Evolutionary conservation across 1,140 invertebrate species (phyloP), one percentile per base, ranked within the genome.

Genomic region (Brachionus rubens): DNA sequence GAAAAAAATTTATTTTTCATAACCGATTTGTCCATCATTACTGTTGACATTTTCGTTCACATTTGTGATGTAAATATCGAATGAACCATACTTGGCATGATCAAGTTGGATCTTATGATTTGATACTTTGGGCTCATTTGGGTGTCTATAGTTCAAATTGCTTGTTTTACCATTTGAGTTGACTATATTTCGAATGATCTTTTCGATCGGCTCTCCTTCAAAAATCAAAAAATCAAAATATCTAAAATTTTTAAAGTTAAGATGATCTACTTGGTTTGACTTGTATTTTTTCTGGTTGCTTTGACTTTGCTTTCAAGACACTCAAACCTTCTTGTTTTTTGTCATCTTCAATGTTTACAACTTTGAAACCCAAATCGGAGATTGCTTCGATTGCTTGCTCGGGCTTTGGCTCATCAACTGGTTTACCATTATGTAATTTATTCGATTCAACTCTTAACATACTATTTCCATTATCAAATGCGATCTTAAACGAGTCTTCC

Each of bases 1-100:
- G 3, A 36, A 36, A 36, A 36, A 36, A 36, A 9, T n/a, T 30
- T 54, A 59, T 19, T 33, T 59, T 36, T 59, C 10, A 59, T 59
- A 40, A 59, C 16, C 30, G 9, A 12, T 10, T 10, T 26, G 30
- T 1, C 30, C 54, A 24, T 48, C 50, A 46, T 72, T 72, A 7
- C 50, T 33, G 68, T 72, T 72, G 9, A 26, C 12, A 41, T 72
- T 72, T 72, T 72, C 68, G 30, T 72, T 72, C 2, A 72, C 36
- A 41, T 72, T 72, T 16, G 68, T 72, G 9, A 72, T 50, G 68
- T 50, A 72, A 10, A 72, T 72, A 36, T 72, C 68, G 21, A 72
- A 72, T 21, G 68, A 72, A 28, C 68, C 68, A 36, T 72, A 72
- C 36, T 72, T 72, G 26, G 68, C 68, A 36, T 36, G 36, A 40